Base-by-base conservation (phyloP, 2,797 vertebrate genomes). In the Cyclopterus lumpus region DNA sequence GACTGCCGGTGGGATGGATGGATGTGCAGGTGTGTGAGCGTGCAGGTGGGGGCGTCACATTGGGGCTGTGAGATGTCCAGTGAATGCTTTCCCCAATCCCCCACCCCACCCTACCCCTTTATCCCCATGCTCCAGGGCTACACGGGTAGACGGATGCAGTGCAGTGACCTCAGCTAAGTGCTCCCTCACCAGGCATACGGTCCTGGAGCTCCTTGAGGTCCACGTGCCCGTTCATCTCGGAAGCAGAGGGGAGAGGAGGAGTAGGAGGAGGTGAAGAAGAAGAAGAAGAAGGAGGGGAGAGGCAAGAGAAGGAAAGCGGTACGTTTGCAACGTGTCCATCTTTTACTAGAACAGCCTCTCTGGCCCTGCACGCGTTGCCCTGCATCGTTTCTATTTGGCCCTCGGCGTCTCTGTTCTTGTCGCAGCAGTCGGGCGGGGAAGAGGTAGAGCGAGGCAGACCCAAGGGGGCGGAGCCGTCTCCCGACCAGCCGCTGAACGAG, bases 111-210 rank as follows among this genome's bases (percentile, higher is more conserved):
- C 38, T 12, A 12, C 3, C 26, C 84, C 80, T 49, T 74, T 36
- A 63, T 71, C 54, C 61, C 86, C 74, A 66, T 73, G 44, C 61
- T 86, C 67, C 59, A 71, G 75, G 70, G 68, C 40, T 76, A 54
- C 34, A 57, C 32, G 67, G 91, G 88, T 48, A 91, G 90, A 90
- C 87, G 93, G 93, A 92, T 90, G 91, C 89, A 83, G 72, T 93
- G 91, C 89, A 85, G 70, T 93, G 90, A 94, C 92, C 95, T 94
- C 93, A 91, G 92, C 89, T 96, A 96, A 84, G 91, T 84, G 93
- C 94, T 95, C 96, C 96, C 98, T 99, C 97, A 99, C 97, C 98
- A 94, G 97, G 96, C 95, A 95, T 93, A 94, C 93, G 95, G 94
- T 96, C 97, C 93, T 95, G 95, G 87, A 95, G 94, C 92, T 97